Base-by-base conservation (phyloP, 2,113 vertebrate species). In the Myotis yumanensis region DNA sequence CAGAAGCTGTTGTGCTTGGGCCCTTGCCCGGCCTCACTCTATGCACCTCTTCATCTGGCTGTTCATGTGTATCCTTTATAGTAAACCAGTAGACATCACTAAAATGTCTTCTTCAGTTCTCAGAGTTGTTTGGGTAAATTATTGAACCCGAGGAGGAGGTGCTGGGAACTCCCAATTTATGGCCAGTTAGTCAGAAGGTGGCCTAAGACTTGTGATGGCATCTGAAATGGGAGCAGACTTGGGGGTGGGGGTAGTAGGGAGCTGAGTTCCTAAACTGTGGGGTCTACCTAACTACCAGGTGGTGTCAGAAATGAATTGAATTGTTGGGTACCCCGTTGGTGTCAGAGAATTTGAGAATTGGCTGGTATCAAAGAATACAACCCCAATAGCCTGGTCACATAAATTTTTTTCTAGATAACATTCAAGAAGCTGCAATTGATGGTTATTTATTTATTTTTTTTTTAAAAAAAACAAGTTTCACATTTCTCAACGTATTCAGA, bases 371-470 rank as follows among this genome's bases (percentile, higher is more conserved):
- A 51, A 77, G 59, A 68, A 91, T 51, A 59, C 11, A 20, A 32
- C 5, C 48, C 30, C 23, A 59, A 66, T n/a, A 59, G 30, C 35
- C 2, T 59, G 51, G n/a, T 85, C 32, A 46, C 28, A 54, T 52
- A 59, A 12, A 20, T 83, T 91, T 93, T 93, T 91, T 93, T 95
- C 23, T 35, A 69, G 86, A 17, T 64, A 64, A 62, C 90, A 92
- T 62, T 64, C 30, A 69, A 91, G 28, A 81, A 57, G 8, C 25
- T 75, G 25, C n/a, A 90, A 35, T 28, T 66, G 30, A 62, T 84
- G 51, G 48, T 83, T 75, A 4, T 23, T n/a, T 35, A 17, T 72
- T 94, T 80, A 35, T 82, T n/a, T 81, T 90, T 25, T 62, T 62
- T 95, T 87, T 30, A 76, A 62, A 52, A 52, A 52, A 51, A 91